These are phyloP conservation scores for Teleogryllus occipitalis DNA, from an alignment of 1,140 invertebrate genomes.

Conservation along the genomic window DNA sequence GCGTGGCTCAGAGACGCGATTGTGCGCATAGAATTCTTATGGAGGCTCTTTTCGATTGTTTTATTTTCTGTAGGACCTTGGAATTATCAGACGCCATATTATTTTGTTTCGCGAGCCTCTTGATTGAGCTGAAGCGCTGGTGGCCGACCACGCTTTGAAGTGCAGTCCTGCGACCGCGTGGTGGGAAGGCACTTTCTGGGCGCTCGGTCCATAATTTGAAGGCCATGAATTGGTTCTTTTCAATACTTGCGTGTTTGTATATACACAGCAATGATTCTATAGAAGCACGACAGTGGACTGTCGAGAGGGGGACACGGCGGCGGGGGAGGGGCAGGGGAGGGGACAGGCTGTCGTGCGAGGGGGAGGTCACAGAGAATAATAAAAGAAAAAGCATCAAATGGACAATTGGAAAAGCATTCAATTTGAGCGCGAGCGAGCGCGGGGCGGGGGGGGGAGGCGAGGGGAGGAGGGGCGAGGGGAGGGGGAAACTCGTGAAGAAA, in stretches of 20 bases:
- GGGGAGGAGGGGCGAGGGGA: neutral
- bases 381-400: slow-evolving; percentile 5
- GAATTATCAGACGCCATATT: neutral
- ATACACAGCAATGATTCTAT: slow-evolving; percentile 1
- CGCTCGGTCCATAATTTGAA: neutral
- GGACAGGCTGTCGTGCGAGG: neutral
- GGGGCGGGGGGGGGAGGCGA: neutral
- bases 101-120: neutral
- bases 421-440: neutral
- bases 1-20: neutral
- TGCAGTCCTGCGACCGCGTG: neutral
- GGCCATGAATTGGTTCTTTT: neutral
- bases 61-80: neutral
- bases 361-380: neutral
- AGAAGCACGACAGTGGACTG: neutral
- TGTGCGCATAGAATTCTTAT: neutral
- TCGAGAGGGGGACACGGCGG: neutral
- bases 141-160: neutral
- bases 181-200: neutral
- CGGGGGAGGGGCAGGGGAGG: neutral
- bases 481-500: neutral
- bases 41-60: neutral
- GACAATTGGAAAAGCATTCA: slow-evolving; percentile 4
- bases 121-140: too few relatives aligned
- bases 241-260: neutral